These are phyloP conservation scores for Drosophila serrata DNA, from an alignment of 1,140 invertebrate species.

Conservation along the genomic window DNA sequence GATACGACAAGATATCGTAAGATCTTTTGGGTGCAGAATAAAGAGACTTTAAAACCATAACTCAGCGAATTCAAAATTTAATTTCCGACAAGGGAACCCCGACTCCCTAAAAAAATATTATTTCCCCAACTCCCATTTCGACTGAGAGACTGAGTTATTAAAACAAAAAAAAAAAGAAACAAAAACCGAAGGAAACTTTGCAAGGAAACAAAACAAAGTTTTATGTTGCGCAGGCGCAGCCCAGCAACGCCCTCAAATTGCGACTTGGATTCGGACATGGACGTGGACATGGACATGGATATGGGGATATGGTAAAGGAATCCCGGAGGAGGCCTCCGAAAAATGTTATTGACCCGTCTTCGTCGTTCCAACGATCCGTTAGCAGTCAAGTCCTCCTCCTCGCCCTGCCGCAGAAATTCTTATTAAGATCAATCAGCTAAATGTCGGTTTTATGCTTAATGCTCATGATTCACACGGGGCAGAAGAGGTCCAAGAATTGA, in stretches of 20 bases:
- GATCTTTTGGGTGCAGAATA: constrained; percentile 1
- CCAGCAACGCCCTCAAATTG: constrained; percentile 70
- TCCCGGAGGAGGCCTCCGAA: constrained; percentile 14
- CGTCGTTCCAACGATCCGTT: constrained; percentile 61
- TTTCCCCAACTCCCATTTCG: neutral
- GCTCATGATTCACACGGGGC: constrained; percentile 78
- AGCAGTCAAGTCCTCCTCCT: constrained; percentile 53
- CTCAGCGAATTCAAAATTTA: constrained; percentile 59
- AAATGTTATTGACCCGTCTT: constrained; percentile 78
- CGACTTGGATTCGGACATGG: constrained; percentile 12
- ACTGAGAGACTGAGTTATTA: constrained; percentile 58
- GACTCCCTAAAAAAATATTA: constrained; percentile 7
- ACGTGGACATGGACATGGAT: neutral
- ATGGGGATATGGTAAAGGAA: constrained; percentile 1
- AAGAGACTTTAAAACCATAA: constrained; percentile 53
- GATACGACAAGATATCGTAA: constrained; percentile 18
- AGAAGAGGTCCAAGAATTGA: constrained; percentile 58
- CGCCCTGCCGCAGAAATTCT: constrained; percentile 62
- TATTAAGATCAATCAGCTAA: constrained; percentile 84
- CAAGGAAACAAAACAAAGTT: constrained; percentile 72
- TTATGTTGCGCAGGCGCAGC: constrained; percentile 81
- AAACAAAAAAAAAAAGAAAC: constrained; percentile 44
- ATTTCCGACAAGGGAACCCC: constrained; percentile 68
- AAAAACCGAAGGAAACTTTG: constrained; percentile 26
- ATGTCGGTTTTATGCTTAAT: constrained; percentile 83